Base-by-base conservation (phyloP, 2,888 invertebrate genomes). In the Spilosoma lubricipeda region DNA sequence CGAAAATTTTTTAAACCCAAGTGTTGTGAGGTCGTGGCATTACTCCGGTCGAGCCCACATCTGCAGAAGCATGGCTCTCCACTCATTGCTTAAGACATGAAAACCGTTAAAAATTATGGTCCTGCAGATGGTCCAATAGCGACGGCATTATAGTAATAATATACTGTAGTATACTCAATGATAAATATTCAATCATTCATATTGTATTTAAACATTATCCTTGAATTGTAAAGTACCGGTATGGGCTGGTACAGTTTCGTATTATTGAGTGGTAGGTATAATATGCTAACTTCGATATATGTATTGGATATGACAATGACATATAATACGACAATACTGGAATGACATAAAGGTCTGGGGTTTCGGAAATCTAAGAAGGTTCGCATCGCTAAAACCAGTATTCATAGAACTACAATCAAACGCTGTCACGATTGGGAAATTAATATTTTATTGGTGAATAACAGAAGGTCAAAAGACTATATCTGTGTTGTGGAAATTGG, bases 131-230 rank as follows among this genome's bases (percentile, higher is more conserved):
- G 27, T 27, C 4, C 15, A 27, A 59, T 59, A 27, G 59, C n/a
- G 59, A 13, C 30, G 30, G 27, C 13, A 30, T 15, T 30, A 2
- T 2, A 27, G 36, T 36, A 36, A 36, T 7, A 36, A 36, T 36
- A 36, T n/a, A n/a, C 52, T 56, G 52, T 56, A 9, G 9, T n/a
- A 13, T 30, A 27, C 59, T 63, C 59, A 30, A 63, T 30, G 59
- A 30, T 63, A 63, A 63, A 63, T 59, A 59, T 59, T 27, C 15
- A 59, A 63, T 63, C 59, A 27, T 63, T 63, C 27, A 63, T 63
- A 30, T 30, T 63, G 1, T 27, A 63, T 63, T 13, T 63, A 63
- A 63, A 63, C 13, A 5, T 27, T 63, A 63, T 63, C 59, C 59
- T 63, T 63, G 59, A 30, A 13, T 30, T 63, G 27, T 59, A 27